Base-by-base conservation (phyloP, 2,113 vertebrate genomes). In the Cairina moschata region DNA sequence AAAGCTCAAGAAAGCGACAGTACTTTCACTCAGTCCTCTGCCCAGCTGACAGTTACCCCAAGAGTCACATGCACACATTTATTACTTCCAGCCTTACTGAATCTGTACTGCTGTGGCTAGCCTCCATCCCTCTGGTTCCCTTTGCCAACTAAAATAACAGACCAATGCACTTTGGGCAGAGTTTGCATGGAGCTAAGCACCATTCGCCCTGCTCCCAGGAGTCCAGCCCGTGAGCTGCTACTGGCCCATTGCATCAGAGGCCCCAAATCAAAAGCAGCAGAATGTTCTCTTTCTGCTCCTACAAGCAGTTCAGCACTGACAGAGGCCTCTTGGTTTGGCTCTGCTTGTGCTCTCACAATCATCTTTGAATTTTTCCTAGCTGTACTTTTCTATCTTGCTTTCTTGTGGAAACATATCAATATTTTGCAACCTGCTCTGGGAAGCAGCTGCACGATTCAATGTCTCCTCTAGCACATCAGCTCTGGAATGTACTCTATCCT, bases 381-480 rank as follows among this genome's bases (percentile, higher is more conserved):
- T 29, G 40, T 18, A 36, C 40, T 89, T 71, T 87, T 36, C 48
- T 54, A 60, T 29, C 36, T 90, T 38, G n/a, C n/a, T 87, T 73
- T 55, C 74, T 42, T 21, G 28, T 48, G 32, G 17, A 79, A 88
- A 65, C 4, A 4, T 7, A 75, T 56, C 38, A 7, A 18, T 44
- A 36, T 44, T 95, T 85, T 80, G 66, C 50, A 87, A 73, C 34
- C 26, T 73, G 31, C 55, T 58, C 28, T 69, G 62, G 13, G 66
- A 79, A 65, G 28, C 46, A 23, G 65, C 77, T 83, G 42, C 29
- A 34, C 56, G 55, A 18, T 44, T 54, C 77, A 60, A 29, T 0
- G 0, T 42, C n/a, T 90, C n/a, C 63, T 63, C 13, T 31, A 59
- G 42, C 0, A 0, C 26, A n/a, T 25, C 28, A 21, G n/a, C 40